Percentiles rank a stretch among this genome's conserved stretches.
These are phyloP conservation scores for Callosobruchus maculatus DNA, from an alignment of 2,888 invertebrate species.

Conservation along the genomic window DNA sequence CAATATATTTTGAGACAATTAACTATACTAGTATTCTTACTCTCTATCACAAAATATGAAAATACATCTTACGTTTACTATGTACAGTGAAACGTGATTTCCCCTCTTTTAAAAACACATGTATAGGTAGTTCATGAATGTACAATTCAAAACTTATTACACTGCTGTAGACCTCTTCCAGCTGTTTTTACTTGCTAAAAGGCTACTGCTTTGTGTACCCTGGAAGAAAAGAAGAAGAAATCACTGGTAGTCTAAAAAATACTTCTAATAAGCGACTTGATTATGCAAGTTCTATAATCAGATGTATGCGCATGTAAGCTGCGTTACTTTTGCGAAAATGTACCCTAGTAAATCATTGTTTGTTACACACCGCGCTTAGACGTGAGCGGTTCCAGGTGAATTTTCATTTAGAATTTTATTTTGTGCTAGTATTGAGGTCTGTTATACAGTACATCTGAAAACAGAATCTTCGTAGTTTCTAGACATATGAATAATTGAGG, in stretches of 20 bases:
- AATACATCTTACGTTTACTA: not conserved
- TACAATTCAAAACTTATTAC: slow-evolving; percentile 20
- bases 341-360: too few species aligned
- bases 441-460: too few species aligned
- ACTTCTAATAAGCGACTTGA: not conserved
- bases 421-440: too few species aligned
- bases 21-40: not conserved
- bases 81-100: slow-evolving; percentile 1
- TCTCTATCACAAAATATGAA: not conserved
- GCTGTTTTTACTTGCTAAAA: slow-evolving; percentile 40
- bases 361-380: too few species aligned
- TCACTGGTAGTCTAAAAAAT: too few species aligned
- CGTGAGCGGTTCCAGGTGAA: too few species aligned
- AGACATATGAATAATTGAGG: too few species aligned
- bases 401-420: too few species aligned
- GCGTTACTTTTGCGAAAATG: too few species aligned
- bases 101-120: not conserved
- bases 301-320: too few species aligned
- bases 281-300: not conserved
- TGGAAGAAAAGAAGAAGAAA: slow-evolving; percentile 23
- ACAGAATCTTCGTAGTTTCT: too few species aligned
- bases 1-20: too few species aligned
- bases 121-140: not conserved
- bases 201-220: slow-evolving; percentile 43
- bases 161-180: slow-evolving; percentile 39